phyloP scores from a whole-genome alignment of 2,797 vertebrate species.

The Graptemys geographica region DNA sequence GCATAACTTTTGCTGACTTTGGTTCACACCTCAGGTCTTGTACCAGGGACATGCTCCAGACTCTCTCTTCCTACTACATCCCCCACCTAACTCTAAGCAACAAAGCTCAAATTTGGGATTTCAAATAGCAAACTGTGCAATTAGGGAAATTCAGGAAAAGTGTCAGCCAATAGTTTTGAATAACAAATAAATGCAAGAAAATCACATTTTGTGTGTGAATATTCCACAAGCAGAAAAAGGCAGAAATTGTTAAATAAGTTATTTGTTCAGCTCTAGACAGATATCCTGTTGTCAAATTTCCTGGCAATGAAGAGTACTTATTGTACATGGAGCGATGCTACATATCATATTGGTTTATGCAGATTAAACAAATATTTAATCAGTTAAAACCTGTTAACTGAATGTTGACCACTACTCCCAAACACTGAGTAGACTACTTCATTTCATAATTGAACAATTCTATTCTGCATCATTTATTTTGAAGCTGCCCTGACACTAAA shows the following conservation, averaged over 20 bases:
- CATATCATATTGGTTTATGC: neutral
- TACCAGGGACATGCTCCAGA: no score
- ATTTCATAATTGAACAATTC: neutral
- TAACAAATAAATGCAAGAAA: neutral
- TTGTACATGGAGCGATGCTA: neutral
- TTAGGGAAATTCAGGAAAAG: neutral
- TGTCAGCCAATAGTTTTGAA: neutral
- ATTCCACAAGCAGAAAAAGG: neutral
- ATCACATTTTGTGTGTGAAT: neutral
- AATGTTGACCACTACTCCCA: neutral
- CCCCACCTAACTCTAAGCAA: neutral
- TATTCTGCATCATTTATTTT: neutral
- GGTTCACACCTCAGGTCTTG: no score
- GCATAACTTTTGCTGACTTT: no score
- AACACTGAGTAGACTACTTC: neutral
- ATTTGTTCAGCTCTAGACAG: neutral
- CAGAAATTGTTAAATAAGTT: neutral
- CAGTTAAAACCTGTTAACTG: slow-evolving; percentile 4
- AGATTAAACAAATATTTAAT: slow-evolving; percentile 31
- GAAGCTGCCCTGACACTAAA: neutral
- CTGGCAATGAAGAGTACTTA: neutral
- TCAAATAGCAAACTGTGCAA: neutral
- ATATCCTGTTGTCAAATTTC: neutral
- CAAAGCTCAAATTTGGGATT: neutral
- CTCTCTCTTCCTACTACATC: no score